Conservation (phyloP, 2,113 vertebrate genomes). For the human region DNA sequence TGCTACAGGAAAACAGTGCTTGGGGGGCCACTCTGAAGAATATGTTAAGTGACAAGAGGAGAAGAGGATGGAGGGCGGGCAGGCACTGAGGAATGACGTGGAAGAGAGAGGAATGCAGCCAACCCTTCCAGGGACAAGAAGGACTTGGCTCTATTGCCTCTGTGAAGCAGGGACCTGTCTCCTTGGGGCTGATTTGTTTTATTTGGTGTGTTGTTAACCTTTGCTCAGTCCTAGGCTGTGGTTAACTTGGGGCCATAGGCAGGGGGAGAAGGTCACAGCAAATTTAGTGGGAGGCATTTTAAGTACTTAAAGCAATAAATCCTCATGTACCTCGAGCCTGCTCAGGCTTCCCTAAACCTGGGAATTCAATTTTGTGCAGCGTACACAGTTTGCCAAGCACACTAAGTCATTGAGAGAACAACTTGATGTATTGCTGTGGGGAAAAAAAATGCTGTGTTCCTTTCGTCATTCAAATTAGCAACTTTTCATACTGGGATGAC, state of each 20-base stretch:
- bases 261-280: constrained; percentile 79
- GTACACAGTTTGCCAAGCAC: constrained; percentile 73
- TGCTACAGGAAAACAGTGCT: not conserved
- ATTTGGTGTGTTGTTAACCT: constrained; percentile 80
- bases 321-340: constrained; percentile 55
- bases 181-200: constrained; percentile 75
- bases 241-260: constrained; percentile 75
- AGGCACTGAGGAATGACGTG: not conserved
- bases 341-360: constrained; percentile 70
- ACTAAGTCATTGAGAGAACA: constrained; percentile 67
- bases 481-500: constrained; percentile 78
- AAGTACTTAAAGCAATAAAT: constrained; percentile 82
- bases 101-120: not conserved
- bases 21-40: not conserved
- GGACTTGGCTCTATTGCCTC: not conserved
- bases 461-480: constrained; percentile 81
- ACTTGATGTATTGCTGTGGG: constrained; percentile 77
- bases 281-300: constrained; percentile 81
- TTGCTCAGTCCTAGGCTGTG: constrained; percentile 59
- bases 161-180: not conserved
- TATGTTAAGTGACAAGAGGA: not conserved
- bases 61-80: accelerated
- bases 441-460: constrained; percentile 42
- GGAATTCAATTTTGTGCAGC: constrained; percentile 82
- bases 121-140: not conserved